Base-by-base conservation (phyloP, 1,140 invertebrate genomes). In the Drosophila micromelanica region DNA sequence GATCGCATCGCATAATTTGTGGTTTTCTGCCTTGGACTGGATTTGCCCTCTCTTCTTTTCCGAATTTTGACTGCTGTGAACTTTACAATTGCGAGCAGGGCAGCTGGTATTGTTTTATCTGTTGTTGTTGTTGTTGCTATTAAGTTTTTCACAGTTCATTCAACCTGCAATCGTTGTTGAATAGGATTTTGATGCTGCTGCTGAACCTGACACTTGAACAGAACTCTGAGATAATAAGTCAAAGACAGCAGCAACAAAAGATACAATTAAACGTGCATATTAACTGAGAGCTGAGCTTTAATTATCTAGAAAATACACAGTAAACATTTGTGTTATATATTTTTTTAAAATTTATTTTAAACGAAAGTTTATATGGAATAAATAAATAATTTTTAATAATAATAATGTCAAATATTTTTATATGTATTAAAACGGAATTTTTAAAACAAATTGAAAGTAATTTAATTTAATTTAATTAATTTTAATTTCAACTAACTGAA, bases 91-190 rank as follows among this genome's bases (percentile, higher is more conserved):
- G 20, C 42, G 56, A 49, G 45, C 59, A 48, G 59, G 59, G 59
- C 59, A 61, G 59, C 59, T 61, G 59, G n/a, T 67, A 52, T 37
- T 46, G 45, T 43, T 71, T 56, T 64, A 67, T 54, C 32, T 30
- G 20, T 40, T 51, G 20, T 60, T 30, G 8, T 62, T 62, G 54
- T 42, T 30, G 23, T 40, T 51, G 30, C 45, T 17, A 9, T 54
- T 70, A 49, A 32, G 45, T 17, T 30, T 17, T 46, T 46, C 27
- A 49, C 52, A 77, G 80, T 86, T 85, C 80, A 77, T 86, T 85
- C 69, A 85, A 80, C 80, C 74, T 63, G 12, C 55, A 80, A 80
- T 73, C 73, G 73, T 69, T 73, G 60, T 42, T 27, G 56, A 46
- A 35, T 55, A 56, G 46, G 72, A 56, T 54, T 43, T 52, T 17